Conservation (phyloP, 2,797 vertebrate genomes). For the Phaenicophaeus curvirostris region DNA sequence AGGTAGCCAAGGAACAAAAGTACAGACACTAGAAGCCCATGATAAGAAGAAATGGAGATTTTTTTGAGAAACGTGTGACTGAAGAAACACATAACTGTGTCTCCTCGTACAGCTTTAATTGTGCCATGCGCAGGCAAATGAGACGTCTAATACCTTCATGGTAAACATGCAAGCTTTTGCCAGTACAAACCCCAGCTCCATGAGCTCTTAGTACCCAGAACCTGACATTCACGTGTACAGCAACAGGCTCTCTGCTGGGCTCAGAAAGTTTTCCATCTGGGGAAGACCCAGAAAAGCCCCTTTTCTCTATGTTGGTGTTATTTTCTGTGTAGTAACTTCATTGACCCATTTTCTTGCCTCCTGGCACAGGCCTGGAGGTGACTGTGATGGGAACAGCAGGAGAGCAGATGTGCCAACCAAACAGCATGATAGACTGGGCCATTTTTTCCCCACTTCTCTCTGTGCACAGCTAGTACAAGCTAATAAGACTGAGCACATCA, state of each 20-base stretch:
- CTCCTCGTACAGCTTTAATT: not conserved
- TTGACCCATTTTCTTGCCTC: not conserved
- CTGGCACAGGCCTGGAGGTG: not conserved
- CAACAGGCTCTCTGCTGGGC: not conserved
- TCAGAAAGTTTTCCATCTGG: not conserved
- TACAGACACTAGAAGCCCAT: accelerated
- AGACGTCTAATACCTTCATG: not conserved
- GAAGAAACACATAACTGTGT: not conserved
- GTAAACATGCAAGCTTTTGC: not conserved
- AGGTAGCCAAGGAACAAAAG: not conserved
- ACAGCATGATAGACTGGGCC: accelerated
- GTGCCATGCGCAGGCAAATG: not conserved
- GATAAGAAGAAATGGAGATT: not conserved
- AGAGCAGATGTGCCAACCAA: not conserved
- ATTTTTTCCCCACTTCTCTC: not conserved
- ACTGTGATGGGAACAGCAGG: not conserved
- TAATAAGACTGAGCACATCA: not conserved
- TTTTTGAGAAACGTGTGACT: not conserved
- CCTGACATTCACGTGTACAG: not conserved
- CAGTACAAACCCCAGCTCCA: not conserved
- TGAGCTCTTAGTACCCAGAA: not conserved
- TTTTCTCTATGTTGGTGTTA: not conserved
- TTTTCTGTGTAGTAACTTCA: not conserved
- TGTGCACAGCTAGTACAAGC: not conserved
- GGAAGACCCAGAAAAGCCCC: not conserved